These are phyloP conservation scores for Drosophila trichaetosa DNA, from an alignment of 2,888 invertebrate species.

Conservation along the genomic window DNA sequence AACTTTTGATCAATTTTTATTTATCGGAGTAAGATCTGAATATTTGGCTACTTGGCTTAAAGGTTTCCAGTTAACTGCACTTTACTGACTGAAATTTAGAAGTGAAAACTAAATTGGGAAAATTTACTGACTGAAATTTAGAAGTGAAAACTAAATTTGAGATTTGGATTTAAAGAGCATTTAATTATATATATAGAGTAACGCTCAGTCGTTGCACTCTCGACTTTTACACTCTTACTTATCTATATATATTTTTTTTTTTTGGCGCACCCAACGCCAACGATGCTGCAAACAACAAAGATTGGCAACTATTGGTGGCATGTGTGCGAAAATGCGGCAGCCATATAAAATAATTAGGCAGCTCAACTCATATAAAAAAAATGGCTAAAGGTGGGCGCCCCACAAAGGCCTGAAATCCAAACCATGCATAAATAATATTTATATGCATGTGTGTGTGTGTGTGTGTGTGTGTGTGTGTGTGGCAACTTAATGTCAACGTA, in stretches of 20 bases:
- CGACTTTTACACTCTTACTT: neutral
- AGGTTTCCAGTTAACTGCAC: no score
- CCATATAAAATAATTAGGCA: constrained; percentile 76
- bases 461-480: constrained; percentile 13
- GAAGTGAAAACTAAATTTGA: no score
- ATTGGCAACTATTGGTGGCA: constrained; percentile 41
- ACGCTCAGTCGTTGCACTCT: neutral
- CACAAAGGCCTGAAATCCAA: constrained; percentile 9
- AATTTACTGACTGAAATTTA: no score
- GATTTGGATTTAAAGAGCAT: no score
- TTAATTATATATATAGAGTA: neutral
- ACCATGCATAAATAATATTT: neutral
- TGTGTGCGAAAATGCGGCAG: constrained; percentile 49
- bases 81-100: no score
- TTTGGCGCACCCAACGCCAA: constrained; percentile 59
- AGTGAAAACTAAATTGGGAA: no score
- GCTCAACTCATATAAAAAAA: constrained; percentile 55
- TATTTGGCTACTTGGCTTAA: no score
- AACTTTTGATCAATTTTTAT: no score
- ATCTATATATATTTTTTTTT: neutral
- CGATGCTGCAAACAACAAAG: constrained; percentile 34
- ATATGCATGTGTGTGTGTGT: neutral
- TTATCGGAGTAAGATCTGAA: fast-evolving
- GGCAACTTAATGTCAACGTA: constrained; percentile 64
- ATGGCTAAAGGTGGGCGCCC: constrained; percentile 45